Conservation (phyloP, 2,888 invertebrate genomes). For the Escarpia spicata region DNA sequence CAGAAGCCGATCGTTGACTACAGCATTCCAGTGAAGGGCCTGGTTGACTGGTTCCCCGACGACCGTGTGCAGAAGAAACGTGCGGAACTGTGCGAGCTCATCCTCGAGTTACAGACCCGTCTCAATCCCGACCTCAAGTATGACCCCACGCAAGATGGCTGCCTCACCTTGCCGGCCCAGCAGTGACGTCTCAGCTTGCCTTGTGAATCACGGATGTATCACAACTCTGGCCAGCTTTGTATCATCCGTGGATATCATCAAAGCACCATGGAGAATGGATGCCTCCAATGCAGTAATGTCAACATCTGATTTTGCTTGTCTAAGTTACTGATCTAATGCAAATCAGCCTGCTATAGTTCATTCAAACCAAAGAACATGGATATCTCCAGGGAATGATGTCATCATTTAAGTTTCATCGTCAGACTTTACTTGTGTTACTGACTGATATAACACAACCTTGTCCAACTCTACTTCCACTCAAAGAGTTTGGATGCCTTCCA, state of each 20-base stretch:
- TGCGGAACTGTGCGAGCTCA: constrained; percentile 83
- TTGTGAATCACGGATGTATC: too few species aligned
- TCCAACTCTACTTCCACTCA: too few species aligned
- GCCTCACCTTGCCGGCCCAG: constrained; percentile 1
- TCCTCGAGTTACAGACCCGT: constrained; percentile 79
- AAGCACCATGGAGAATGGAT: neutral
- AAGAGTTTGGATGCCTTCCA: too few species aligned
- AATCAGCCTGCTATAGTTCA: too few species aligned
- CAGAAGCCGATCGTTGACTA: constrained; percentile 86
- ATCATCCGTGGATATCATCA: too few species aligned
- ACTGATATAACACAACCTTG: too few species aligned
- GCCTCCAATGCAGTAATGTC: neutral
- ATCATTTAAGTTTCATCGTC: too few species aligned
- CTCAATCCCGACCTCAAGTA: constrained; percentile 54
- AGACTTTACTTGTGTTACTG: too few species aligned
- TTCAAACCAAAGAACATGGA: too few species aligned
- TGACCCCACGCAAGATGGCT: constrained; percentile 37
- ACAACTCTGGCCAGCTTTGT: too few species aligned
- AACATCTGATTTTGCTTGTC: neutral
- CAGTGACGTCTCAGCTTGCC: neutral
- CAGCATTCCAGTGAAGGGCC: constrained; percentile 81
- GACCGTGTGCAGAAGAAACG: constrained; percentile 85
- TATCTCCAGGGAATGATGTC: too few species aligned
- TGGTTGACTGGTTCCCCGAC: constrained; percentile 88
- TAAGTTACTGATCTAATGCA: too few species aligned